Conservation (phyloP, 1,140 invertebrate genomes). For the Ectropis grisescens region DNA sequence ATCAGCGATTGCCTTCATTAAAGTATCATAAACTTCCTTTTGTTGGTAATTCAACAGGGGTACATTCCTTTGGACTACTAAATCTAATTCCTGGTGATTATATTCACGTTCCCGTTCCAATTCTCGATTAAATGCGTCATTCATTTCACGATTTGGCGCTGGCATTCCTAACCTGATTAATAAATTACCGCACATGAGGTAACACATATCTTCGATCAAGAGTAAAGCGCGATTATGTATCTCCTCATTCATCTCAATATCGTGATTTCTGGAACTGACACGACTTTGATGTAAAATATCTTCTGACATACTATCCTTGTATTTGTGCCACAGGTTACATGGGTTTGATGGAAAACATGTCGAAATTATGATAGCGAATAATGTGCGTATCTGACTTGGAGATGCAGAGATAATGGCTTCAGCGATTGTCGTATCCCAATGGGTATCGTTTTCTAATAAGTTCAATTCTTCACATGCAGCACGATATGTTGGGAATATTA, state of each 20-base stretch:
- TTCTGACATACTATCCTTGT: conserved; percentile 42
- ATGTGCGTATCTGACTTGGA: conserved; percentile 30
- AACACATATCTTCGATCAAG: conserved; percentile 25
- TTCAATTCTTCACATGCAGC: conserved; percentile 31
- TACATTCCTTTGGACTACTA: conserved; percentile 29
- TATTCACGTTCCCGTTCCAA: conserved; percentile 36
- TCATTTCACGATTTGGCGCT: conserved; percentile 21
- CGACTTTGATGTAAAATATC: conserved; percentile 29
- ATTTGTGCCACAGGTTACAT: no score
- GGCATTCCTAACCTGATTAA: conserved; percentile 39
- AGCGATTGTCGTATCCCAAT: conserved; percentile 34
- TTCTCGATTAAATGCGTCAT: conserved; percentile 32
- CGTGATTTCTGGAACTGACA: conserved; percentile 8
- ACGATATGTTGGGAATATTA: no score
- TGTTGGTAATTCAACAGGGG: conserved; percentile 33
- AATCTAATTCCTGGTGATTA: conserved; percentile 17
- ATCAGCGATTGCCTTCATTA: conserved; percentile 35
- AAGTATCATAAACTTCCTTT: conserved; percentile 29
- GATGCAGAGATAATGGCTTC: conserved; percentile 27
- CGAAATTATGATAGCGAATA: conserved; percentile 26
- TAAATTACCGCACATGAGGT: conserved; percentile 15
- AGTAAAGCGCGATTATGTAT: conserved; percentile 12
- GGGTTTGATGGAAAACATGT: conserved; percentile 28
- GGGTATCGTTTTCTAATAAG: conserved; percentile 27
- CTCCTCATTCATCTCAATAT: conserved; percentile 4